Conservation (phyloP, 2,888 invertebrate species). For the Meteorus cinctellus region DNA sequence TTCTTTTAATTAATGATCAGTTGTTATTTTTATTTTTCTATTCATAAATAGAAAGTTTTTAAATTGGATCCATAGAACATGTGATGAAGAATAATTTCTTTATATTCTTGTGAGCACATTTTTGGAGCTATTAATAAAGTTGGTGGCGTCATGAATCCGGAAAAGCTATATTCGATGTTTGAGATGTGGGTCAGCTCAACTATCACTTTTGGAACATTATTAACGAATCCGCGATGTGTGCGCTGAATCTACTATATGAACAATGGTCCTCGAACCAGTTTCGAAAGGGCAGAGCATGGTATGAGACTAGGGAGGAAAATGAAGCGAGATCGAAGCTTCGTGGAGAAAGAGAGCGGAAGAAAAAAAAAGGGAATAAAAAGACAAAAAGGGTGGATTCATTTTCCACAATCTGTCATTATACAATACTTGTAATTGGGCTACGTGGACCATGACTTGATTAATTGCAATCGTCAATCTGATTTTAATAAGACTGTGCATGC, state of each 20-base stretch:
- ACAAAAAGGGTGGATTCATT: neutral
- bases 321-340: neutral
- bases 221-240: constrained; percentile 44
- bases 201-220: constrained; percentile 40
- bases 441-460: neutral
- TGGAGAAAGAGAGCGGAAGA: neutral
- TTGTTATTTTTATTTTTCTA: too few relatives aligned
- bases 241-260: constrained; percentile 24
- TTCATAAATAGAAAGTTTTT: too few relatives aligned
- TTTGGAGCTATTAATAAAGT: constrained; percentile 28
- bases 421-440: neutral
- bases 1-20: too few relatives aligned
- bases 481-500: neutral
- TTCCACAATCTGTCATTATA: neutral
- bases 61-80: neutral
- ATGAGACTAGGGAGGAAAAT: neutral
- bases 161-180: constrained; percentile 30
- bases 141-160: constrained; percentile 25
- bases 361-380: neutral
- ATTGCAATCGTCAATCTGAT: constrained; percentile 4
- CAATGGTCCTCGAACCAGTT: constrained; percentile 31
- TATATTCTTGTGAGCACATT: neutral
- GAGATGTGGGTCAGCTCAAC: constrained; percentile 36
- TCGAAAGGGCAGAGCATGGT: constrained; percentile 2
- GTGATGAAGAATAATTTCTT: too few relatives aligned